These are phyloP conservation scores for Leucania comma DNA, from an alignment of 2,888 invertebrate genomes.

Conservation along the genomic window DNA sequence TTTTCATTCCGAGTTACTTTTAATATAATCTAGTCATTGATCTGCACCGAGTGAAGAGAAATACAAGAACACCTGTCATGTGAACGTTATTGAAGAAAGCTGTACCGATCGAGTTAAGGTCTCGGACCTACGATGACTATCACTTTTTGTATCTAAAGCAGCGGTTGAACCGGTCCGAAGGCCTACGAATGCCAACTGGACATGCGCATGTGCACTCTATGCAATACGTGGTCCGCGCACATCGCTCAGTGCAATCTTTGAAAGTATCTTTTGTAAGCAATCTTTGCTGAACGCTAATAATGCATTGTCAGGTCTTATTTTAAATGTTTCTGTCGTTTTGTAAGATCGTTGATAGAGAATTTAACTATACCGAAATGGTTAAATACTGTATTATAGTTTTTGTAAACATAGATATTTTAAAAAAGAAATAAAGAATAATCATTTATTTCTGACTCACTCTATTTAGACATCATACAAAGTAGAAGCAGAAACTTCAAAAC, in stretches of 20 bases:
- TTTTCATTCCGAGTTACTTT: not conserved
- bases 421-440: no score
- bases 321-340: constrained; percentile 7
- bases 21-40: constrained; percentile 15
- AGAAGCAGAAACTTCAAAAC: not conserved
- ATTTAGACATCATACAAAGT: not conserved
- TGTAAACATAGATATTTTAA: not conserved
- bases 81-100: constrained; percentile 64
- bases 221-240: constrained; percentile 49
- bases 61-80: constrained; percentile 29
- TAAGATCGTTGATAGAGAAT: not conserved
- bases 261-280: constrained; percentile 46
- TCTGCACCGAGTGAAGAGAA: constrained; percentile 14
- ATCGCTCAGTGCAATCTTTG: constrained; percentile 64
- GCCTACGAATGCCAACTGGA: constrained; percentile 73
- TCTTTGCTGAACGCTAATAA: constrained; percentile 43
- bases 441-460: no score
- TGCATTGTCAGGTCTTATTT: constrained; percentile 27
- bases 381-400: not conserved
- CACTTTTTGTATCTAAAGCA: constrained; percentile 79
- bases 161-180: constrained; percentile 78
- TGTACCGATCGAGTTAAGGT: constrained; percentile 67
- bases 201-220: constrained; percentile 60
- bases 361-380: not conserved
- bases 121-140: constrained; percentile 79